phyloP scores from a whole-genome alignment of 2,888 invertebrate species.

The Pecten maximus region DNA sequence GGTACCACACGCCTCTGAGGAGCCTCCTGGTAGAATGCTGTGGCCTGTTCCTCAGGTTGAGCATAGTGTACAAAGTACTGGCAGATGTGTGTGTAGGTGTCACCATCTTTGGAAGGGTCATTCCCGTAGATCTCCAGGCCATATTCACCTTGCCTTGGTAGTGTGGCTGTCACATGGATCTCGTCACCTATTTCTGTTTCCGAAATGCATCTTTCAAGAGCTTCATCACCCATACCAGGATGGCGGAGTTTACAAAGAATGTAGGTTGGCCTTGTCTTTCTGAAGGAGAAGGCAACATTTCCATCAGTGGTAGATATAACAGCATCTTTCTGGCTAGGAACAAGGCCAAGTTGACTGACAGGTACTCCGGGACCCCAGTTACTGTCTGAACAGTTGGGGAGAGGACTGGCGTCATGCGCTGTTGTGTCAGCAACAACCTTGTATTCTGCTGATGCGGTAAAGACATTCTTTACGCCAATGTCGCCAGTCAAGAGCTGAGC shows the following conservation, averaged over 20 bases:
- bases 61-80: conserved; percentile 79
- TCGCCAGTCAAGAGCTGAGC: conserved; percentile 80
- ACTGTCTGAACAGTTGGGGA: conserved; percentile 81
- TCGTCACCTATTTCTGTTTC: conserved; percentile 77
- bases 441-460: conserved; percentile 82
- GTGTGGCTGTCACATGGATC: conserved; percentile 73
- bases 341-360: conserved; percentile 80
- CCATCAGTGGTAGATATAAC: conserved; percentile 72
- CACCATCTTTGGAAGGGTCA: conserved; percentile 81
- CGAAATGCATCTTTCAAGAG: conserved; percentile 77
- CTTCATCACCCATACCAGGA: conserved; percentile 79
- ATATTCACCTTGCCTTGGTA: conserved; percentile 81
- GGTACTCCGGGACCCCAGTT: conserved; percentile 82
- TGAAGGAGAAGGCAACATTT: conserved; percentile 85
- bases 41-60: conserved; percentile 69
- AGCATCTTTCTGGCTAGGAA: conserved; percentile 76
- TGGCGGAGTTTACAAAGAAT: conserved; percentile 80
- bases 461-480: conserved; percentile 81
- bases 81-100: conserved; percentile 80
- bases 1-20: conserved; percentile 65
- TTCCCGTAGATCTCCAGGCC: conserved; percentile 82
- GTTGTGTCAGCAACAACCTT: conserved; percentile 80
- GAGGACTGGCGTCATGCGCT: conserved; percentile 76
- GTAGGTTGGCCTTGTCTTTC: conserved; percentile 90
- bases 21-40: conserved; percentile 76